Evolutionary conservation across 2,888 invertebrate species (phyloP).

Genomic region (Drosophila formosana): DNA sequence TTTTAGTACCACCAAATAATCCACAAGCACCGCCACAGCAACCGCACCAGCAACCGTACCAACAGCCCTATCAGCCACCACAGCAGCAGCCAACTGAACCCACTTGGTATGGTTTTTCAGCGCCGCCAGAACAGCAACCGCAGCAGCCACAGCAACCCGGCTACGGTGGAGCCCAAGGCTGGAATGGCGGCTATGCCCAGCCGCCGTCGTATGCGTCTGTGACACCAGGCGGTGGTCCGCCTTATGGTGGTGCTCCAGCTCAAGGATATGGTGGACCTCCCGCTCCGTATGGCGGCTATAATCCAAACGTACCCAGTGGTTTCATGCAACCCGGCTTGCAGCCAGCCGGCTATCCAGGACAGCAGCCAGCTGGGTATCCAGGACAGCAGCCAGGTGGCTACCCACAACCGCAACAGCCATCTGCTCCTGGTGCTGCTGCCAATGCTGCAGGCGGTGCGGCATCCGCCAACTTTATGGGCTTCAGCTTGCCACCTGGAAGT

Average conservation of each 20-base stretch:
- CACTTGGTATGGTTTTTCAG: conserved; percentile 83
- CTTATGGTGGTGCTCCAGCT: conserved; percentile 63
- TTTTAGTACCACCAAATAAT: conserved; percentile 68
- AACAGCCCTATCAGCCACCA: conserved; percentile 39
- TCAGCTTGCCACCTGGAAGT: conserved; percentile 84
- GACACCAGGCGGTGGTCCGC: conserved; percentile 53
- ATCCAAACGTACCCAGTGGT: conserved; percentile 70
- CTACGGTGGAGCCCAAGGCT: conserved; percentile 67
- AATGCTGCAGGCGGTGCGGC: conserved; percentile 55
- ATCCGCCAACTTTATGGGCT: conserved; percentile 78
- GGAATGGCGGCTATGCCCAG: conserved; percentile 71
- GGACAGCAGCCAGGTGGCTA: conserved; percentile 13
- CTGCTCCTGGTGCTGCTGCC: conserved; percentile 40
- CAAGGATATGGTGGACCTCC: conserved; percentile 50
- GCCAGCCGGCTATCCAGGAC: conserved; percentile 35
- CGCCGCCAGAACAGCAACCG: conserved; percentile 72
- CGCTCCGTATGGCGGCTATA: conserved; percentile 61
- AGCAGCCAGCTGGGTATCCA: conserved; percentile 62
- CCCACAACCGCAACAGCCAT: conserved; percentile 55
- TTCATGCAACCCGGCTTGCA: conserved; percentile 71
- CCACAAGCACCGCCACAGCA: conserved; percentile 51
- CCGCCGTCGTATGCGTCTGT: conserved; percentile 70
- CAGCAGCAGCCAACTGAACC: conserved; percentile 60
- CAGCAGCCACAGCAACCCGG: conserved; percentile 59
- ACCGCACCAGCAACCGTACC: conserved; percentile 34